Base-by-base conservation (phyloP, 2,113 vertebrate genomes). In the Gorilla gorilla region DNA sequence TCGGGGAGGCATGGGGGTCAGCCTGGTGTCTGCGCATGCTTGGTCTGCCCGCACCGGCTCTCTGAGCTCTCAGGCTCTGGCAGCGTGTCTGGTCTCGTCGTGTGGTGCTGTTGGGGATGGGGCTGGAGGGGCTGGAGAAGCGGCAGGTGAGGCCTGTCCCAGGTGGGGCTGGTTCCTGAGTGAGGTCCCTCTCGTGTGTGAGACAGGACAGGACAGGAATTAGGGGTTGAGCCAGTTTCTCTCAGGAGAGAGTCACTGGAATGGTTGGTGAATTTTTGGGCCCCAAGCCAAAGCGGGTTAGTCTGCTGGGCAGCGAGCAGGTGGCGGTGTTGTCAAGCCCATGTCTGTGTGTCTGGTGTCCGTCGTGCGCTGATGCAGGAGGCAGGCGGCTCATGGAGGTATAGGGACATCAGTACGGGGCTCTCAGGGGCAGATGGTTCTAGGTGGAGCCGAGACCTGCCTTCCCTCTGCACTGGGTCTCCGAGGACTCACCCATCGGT, bases 11-110 rank as follows among this genome's bases (percentile, higher is more conserved):
- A 48, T 50, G 0, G 25, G 35, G 43, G 50, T 27, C 76, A 6
- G 66, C 82, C 70, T 52, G 55, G 52, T n/a, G 14, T 27, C 89
- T 7, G 4, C 38, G 18, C 1, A 8, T 2, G 45, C 75, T 48
- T 0, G 0, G 8, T 57, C 52, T 16, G 8, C 40, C 5, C 61
- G 18, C 2, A 0, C 14, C 0, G 0, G 32, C n/a, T 43, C 50
- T 30, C 50, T 14, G 61, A n/a, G 13, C 18, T 9, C 75, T 68
- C 1, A 0, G 61, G 23, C 70, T 64, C 50, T n/a, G 0, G 17
- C 7, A 4, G 52, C 17, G 12, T 17, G 0, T 43, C n/a, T 35
- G 10, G 38, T 72, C 50, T 64, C 3, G 0, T 52, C 40, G 2
- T 13, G 3, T 70, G 66, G 48, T 1, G 11, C 66, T 0, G 0